Conservation (phyloP, 2,797 vertebrate genomes). For the Helostoma temminkii region DNA sequence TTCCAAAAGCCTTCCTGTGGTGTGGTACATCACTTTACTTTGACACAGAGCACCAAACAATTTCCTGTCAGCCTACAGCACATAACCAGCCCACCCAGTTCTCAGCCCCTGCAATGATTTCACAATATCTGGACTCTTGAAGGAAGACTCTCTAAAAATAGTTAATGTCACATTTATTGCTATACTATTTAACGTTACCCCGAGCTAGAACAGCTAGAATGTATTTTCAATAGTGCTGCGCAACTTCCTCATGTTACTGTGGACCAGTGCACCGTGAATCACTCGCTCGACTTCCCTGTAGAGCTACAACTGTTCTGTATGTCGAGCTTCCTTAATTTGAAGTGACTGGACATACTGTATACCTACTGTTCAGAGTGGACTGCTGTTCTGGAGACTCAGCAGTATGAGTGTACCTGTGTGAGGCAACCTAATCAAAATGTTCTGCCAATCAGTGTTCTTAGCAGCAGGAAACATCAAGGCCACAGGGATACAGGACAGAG, state of each 20-base stretch:
- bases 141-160: not conserved
- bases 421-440: not conserved
- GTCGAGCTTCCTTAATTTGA: constrained; percentile 9
- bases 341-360: constrained; percentile 6
- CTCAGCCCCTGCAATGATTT: not conserved
- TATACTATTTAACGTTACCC: not conserved
- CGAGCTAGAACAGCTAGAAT: constrained; percentile 11
- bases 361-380: not conserved
- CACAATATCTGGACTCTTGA: not conserved
- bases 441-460: not conserved
- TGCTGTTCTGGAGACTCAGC: not conserved
- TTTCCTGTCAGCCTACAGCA: not conserved
- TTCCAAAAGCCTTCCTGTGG: not conserved
- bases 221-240: constrained; percentile 21
- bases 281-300: constrained; percentile 58
- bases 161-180: not conserved
- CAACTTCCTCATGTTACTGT: constrained; percentile 66
- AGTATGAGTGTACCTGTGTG: not conserved
- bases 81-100: not conserved
- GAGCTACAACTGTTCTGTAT: constrained; percentile 26
- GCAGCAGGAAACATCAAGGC: not conserved
- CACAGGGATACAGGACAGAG: not conserved
- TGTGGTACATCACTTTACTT: not conserved
- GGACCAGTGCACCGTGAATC: constrained; percentile 31
- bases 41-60: not conserved